Conservation (phyloP, 2,888 invertebrate species). For the Schrankia costaestrigalis region DNA sequence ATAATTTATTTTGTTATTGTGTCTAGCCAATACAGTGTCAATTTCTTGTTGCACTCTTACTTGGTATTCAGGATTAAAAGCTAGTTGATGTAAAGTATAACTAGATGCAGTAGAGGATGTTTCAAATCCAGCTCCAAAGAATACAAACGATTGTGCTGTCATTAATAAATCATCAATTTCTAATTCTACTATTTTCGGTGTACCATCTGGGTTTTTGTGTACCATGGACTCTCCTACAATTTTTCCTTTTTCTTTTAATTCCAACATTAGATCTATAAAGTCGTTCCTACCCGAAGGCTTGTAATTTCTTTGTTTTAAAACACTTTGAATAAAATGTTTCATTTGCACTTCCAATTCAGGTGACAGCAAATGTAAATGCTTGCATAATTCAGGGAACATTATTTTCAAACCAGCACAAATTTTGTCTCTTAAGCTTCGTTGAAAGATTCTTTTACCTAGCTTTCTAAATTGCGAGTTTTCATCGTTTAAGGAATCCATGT, state of each 20-base stretch:
- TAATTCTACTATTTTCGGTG: constrained; percentile 50
- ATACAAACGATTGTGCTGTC: constrained; percentile 68
- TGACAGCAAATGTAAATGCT: constrained; percentile 49
- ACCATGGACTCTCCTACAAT: constrained; percentile 63
- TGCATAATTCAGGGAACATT: constrained; percentile 59
- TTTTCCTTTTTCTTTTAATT: constrained; percentile 58
- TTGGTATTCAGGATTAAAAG: constrained; percentile 68
- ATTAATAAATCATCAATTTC: constrained; percentile 57
- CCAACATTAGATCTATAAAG: constrained; percentile 65
- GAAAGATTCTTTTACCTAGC: constrained; percentile 62
- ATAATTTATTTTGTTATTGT: constrained; percentile 57
- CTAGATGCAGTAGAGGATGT: constrained; percentile 75
- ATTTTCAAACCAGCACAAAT: constrained; percentile 48
- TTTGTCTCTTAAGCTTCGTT: constrained; percentile 50
- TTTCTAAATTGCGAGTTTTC: constrained; percentile 64
- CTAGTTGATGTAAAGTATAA: constrained; percentile 70
- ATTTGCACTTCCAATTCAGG: constrained; percentile 54
- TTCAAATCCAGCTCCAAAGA: constrained; percentile 76
- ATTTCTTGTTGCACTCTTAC: constrained; percentile 65
- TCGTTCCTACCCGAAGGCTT: constrained; percentile 63
- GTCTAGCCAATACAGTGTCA: constrained; percentile 54
- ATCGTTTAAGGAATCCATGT: constrained; percentile 58
- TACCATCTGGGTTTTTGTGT: constrained; percentile 49
- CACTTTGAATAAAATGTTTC: constrained; percentile 46
- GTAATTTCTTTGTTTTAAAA: constrained; percentile 54